Conservation (phyloP, 2,797 vertebrate species). For the Neosilurus hyrtlii region DNA sequence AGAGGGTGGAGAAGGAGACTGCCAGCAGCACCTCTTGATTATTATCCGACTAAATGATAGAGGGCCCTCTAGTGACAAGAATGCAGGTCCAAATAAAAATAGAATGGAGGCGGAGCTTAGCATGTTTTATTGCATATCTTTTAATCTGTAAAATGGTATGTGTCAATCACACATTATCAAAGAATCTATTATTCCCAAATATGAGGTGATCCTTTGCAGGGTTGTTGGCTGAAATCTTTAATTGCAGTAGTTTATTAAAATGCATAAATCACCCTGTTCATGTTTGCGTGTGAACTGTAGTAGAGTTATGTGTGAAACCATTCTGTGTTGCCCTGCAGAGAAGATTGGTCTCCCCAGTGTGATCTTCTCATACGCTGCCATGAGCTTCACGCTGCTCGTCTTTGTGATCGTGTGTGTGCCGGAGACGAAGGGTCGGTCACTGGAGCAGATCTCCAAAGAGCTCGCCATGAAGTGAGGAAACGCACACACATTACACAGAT, state of each 20-base stretch:
- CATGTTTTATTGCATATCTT: not conserved
- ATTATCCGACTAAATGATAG: not conserved
- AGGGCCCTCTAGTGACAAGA: not conserved
- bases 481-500: not conserved
- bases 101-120: too few relatives aligned
- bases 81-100: not conserved
- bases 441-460: conserved; percentile 93
- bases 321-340: conserved; percentile 68
- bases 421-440: conserved; percentile 86
- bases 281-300: not conserved
- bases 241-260: not conserved
- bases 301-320: not conserved
- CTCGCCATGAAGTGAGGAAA: conserved; percentile 79
- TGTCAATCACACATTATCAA: not conserved
- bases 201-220: not conserved
- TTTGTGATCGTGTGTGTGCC: conserved; percentile 88
- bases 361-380: conserved; percentile 85
- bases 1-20: not conserved
- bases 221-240: not conserved
- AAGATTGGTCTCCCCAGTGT: conserved; percentile 84
- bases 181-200: not conserved
- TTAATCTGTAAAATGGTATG: not conserved
- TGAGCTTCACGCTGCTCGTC: conserved; percentile 84
- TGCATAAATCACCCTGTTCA: not conserved
- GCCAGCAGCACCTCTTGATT: not conserved